Evolutionary conservation across 2,888 invertebrate species (phyloP), one percentile per base, ranked within the genome.

Genomic region (Leistus spinibarbis): DNA sequence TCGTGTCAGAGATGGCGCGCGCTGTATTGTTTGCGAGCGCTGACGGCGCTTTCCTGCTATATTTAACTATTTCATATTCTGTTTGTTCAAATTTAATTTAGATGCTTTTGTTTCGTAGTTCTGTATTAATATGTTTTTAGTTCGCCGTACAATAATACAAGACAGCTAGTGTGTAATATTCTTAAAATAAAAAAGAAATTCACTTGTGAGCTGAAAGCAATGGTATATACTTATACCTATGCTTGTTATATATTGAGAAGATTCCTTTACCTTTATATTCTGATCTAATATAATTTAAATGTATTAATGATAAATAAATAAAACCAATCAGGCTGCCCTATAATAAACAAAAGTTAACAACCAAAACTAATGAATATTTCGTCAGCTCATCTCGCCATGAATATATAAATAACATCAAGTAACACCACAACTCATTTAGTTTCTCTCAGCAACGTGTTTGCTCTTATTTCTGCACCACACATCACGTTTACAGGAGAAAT

Each of bases 401-500:
- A 40, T 40, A 40, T 40, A 40, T 40, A 40, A 40, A 40, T 40
- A 40, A 40, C 40, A 40, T 40, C 40, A 40, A 40, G 40, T 7
- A 40, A 13, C 13, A 10, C 7, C 5, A 40, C 40, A 40, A 10
- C 40, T 40, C 7, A 40, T 40, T 40, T 40, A 40, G 40, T 40
- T 40, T 40, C n/a, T n/a, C n/a, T n/a, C n/a, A n/a, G n/a, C n/a
- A n/a, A n/a, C n/a, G n/a, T n/a, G n/a, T n/a, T 40, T 40, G 40
- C 40, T 40, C 7, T 40, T 40, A 40, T 40, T 40, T 40, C 40
- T 40, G 40, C 40, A 40, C 40, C 40, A 40, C 40, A 40, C 40
- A 40, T 40, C 69, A 69, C 69, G 60, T 69, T 69, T 60, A 69
- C 60, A 69, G 60, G 60, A n/a, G n/a, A 69, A 69, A 60, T 69